phyloP scores from a whole-genome alignment of 2,797 vertebrate genomes.

The Pagetopsis macropterus region DNA sequence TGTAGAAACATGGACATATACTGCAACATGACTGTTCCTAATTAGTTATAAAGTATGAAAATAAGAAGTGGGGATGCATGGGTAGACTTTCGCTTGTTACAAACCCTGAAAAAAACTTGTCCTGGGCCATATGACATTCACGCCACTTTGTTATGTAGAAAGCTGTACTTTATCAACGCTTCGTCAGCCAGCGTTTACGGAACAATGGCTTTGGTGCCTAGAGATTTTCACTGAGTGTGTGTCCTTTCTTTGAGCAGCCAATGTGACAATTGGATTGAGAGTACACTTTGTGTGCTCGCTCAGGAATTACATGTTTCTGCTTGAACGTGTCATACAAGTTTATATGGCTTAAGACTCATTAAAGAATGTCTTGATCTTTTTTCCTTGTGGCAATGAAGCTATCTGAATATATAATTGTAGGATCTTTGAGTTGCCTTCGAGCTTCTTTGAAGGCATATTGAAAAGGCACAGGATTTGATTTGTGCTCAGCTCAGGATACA shows the following conservation, averaged over 20 bases:
- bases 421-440: not conserved
- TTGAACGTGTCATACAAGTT: slow-evolving; percentile 24
- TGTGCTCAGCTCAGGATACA: not conserved
- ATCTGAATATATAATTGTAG: not conserved
- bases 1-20: too few species aligned
- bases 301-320: slow-evolving; percentile 16
- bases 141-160: not conserved
- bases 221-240: not conserved
- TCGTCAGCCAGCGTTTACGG: slow-evolving; percentile 14
- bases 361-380: not conserved
- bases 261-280: slow-evolving; percentile 19
- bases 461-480: not conserved
- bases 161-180: not conserved
- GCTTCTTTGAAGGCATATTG: not conserved
- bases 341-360: slow-evolving; percentile 5
- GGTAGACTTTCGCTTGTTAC: not conserved
- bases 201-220: slow-evolving; percentile 8
- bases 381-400: slow-evolving; percentile 2
- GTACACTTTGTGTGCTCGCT: not conserved
- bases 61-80: too few species aligned
- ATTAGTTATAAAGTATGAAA: too few species aligned
- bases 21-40: too few species aligned
- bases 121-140: not conserved
- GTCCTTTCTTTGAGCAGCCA: slow-evolving; percentile 14
- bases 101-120: not conserved